Evolutionary conservation across 2,113 vertebrate genomes (phyloP).

Genomic region (Butorides virescens): DNA sequence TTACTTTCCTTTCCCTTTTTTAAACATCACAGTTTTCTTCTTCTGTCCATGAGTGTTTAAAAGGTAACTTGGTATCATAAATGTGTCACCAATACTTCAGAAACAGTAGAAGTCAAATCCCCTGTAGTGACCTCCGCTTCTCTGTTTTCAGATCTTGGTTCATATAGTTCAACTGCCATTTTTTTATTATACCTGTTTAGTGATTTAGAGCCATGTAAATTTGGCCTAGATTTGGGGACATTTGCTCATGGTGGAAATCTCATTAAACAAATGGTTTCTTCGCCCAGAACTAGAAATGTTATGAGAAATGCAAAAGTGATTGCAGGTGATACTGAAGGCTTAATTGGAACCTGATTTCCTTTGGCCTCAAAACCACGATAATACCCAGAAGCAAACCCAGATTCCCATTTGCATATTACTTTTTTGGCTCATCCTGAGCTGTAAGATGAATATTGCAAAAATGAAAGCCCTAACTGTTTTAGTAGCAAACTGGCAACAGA

Average conservation of each 20-base stretch:
- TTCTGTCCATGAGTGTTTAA: not conserved
- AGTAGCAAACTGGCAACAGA: not conserved
- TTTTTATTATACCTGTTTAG: not conserved
- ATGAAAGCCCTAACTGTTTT: not conserved
- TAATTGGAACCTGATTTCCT: not conserved
- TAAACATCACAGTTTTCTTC: not conserved
- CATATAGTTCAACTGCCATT: not conserved
- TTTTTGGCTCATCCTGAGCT: not conserved
- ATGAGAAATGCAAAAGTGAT: not conserved
- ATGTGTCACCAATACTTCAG: not conserved
- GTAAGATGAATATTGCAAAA: not conserved
- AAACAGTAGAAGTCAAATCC: not conserved
- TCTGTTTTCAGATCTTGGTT: not conserved
- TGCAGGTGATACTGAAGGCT: not conserved
- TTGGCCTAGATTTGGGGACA: not conserved
- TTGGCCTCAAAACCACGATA: not conserved
- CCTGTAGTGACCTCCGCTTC: not conserved
- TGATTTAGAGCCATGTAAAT: not conserved
- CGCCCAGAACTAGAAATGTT: not conserved
- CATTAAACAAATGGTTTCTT: not conserved
- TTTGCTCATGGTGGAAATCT: not conserved
- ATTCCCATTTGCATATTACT: not conserved
- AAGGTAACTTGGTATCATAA: not conserved
- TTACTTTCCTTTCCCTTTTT: not conserved
- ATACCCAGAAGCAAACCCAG: not conserved